Evolutionary conservation across 2,113 vertebrate genomes (phyloP).

Genomic region (Vimba vimba): DNA sequence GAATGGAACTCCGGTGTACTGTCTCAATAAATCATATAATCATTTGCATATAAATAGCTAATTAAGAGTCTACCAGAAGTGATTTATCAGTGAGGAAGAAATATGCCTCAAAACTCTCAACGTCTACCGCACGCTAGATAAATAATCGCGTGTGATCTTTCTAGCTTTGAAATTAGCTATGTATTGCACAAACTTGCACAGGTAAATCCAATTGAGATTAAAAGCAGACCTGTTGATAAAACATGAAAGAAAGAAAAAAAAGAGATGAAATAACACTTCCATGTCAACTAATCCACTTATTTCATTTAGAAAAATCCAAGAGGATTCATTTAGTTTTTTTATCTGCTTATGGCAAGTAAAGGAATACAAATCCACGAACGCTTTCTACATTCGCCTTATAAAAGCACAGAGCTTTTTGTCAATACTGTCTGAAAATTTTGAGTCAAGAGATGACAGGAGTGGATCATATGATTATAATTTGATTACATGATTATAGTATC

Average conservation of each 20-base stretch:
- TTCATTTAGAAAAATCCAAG: background rate
- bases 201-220: background rate
- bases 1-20: slow-evolving; percentile 45
- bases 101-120: slow-evolving; percentile 49
- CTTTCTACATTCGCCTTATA: slow-evolving; percentile 49
- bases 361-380: slow-evolving; percentile 61
- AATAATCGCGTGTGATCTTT: slow-evolving; percentile 56
- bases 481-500: slow-evolving; percentile 6
- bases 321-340: background rate
- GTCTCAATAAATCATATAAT: slow-evolving; percentile 59
- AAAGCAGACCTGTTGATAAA: background rate
- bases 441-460: slow-evolving; percentile 63
- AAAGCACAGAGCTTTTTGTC: slow-evolving; percentile 50
- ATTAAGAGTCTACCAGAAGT: slow-evolving; percentile 60
- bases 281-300: background rate
- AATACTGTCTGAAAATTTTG: slow-evolving; percentile 53
- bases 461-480: slow-evolving; percentile 55
- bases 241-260: background rate
- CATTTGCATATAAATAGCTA: slow-evolving; percentile 68
- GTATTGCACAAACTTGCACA: slow-evolving; percentile 1
- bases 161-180: background rate
- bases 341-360: slow-evolving; percentile 57
- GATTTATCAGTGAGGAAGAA: slow-evolving; percentile 61
- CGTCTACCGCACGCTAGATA: slow-evolving; percentile 35
- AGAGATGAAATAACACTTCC: slow-evolving; percentile 20